Evolutionary conservation across 2,113 vertebrate genomes (phyloP), one percentile per base, ranked within the genome.

Genomic region (Erythrolamprus reginae): DNA sequence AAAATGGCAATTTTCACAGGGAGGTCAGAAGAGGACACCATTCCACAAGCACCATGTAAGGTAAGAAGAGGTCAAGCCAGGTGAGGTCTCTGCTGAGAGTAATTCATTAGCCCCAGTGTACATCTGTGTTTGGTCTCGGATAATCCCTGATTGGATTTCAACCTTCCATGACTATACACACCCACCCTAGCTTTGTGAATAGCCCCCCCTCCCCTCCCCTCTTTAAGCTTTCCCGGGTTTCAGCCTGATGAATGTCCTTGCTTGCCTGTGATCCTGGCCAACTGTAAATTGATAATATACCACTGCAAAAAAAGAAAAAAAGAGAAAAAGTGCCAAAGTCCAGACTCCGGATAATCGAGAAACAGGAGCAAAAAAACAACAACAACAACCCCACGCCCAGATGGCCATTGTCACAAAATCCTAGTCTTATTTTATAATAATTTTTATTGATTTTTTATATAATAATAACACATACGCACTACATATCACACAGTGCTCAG

Each of bases 11-110:
- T 15, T 47, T 53, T 48, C n/a, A 55, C 42, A 28, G 1, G 9
- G 45, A 77, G 87, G 91, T 94, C 90, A 23, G 48, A 21, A 24
- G 91, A 92, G 93, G 93, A 90, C 90, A 77, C 10, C 1, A 33
- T 13, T 0, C 26, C 52, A 45, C 0, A 0, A 21, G 2, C 0
- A 42, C 1, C 6, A 50, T 5, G 23, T 28, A 0, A 0, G 28
- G 24, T 90, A 92, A 61, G 61, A 65, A 19, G 50, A 61, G 50
- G 33, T 48, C 88, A 70, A 12, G 0, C n/a, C 45, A 83, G 89
- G 56, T 53, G 47, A 48, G 87, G 90, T 48, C 2, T 0, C 0
- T 23, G 5, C 47, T 23, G 84, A 23, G 58, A 90, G 89, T 86
- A 86, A 90, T 90, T 90, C 89, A 90, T 90, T 90, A 90, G 89